A percentile compares a stretch with the other conserved stretches of the same genome.
phyloP scores from a whole-genome alignment of 2,797 vertebrate genomes.

The Nannoperca australis region DNA sequence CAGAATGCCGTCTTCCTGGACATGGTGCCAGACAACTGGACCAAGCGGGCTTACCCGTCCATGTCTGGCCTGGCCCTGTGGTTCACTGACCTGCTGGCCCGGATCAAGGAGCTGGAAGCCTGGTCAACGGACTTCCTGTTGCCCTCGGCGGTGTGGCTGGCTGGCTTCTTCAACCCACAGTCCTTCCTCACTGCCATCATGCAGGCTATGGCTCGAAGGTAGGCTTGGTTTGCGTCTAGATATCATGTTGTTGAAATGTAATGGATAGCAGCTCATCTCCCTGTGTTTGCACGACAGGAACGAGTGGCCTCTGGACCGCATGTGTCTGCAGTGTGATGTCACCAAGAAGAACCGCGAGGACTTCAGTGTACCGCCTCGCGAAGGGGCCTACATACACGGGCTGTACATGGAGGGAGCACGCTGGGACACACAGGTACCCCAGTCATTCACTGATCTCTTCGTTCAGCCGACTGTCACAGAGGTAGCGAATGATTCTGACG shows the following conservation, averaged over 20 bases:
- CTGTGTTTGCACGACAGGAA: conserved; percentile 77
- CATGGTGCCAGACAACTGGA: conserved; percentile 91
- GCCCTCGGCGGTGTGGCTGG: conserved; percentile 91
- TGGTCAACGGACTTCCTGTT: conserved; percentile 92
- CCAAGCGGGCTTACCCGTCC: conserved; percentile 91
- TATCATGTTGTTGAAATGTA: not conserved
- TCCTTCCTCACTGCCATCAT: conserved; percentile 96
- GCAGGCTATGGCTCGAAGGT: conserved; percentile 88
- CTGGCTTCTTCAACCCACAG: conserved; percentile 96
- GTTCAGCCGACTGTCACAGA: conserved; percentile 4
- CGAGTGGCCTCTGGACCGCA: conserved; percentile 94
- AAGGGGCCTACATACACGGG: conserved; percentile 92
- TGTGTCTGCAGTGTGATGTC: conserved; percentile 93
- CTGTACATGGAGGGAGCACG: conserved; percentile 96
- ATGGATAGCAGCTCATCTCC: not conserved
- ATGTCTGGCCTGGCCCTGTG: conserved; percentile 89
- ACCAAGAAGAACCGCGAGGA: conserved; percentile 94
- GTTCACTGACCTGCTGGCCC: conserved; percentile 91
- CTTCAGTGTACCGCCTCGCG: conserved; percentile 88
- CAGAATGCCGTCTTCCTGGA: conserved; percentile 91
- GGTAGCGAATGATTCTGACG: not conserved
- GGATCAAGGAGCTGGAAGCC: conserved; percentile 92
- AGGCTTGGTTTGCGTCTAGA: not conserved
- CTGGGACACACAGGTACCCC: conserved; percentile 89
- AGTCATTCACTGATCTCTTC: conserved; percentile 13